These are phyloP conservation scores for Lepidothrix coronata DNA, from an alignment of 2,113 vertebrate species.

Conservation along the genomic window DNA sequence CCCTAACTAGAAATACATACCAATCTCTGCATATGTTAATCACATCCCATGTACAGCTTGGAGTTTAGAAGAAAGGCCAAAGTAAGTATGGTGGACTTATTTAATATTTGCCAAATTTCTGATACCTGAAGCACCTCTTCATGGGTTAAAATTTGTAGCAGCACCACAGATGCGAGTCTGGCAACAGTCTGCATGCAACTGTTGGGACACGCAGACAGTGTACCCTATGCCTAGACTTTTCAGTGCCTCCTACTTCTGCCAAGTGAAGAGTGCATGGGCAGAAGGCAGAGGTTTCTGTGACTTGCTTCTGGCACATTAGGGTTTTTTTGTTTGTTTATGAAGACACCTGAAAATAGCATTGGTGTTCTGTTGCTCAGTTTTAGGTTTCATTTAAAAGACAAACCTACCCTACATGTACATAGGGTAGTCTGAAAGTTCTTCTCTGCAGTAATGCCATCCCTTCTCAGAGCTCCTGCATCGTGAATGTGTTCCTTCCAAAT, in stretches of 20 bases:
- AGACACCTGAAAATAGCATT: background rate
- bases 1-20: background rate
- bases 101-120: background rate
- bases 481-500: background rate
- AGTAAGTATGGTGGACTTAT: background rate
- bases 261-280: background rate
- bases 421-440: background rate
- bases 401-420: background rate
- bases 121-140: background rate
- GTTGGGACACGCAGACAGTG: background rate
- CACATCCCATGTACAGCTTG: background rate
- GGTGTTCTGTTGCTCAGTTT: background rate
- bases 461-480: background rate
- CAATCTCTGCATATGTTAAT: background rate
- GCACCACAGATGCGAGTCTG: background rate
- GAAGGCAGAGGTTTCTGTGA: background rate
- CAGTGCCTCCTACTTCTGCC: background rate
- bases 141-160: background rate
- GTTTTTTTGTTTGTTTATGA: background rate
- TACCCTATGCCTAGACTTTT: background rate
- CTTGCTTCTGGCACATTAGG: background rate
- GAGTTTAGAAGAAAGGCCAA: background rate
- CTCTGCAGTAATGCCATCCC: background rate
- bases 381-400: background rate
- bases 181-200: background rate